Base-by-base conservation (phyloP, 2,113 vertebrate species). In the Poeciliopsis turrubarensis region DNA sequence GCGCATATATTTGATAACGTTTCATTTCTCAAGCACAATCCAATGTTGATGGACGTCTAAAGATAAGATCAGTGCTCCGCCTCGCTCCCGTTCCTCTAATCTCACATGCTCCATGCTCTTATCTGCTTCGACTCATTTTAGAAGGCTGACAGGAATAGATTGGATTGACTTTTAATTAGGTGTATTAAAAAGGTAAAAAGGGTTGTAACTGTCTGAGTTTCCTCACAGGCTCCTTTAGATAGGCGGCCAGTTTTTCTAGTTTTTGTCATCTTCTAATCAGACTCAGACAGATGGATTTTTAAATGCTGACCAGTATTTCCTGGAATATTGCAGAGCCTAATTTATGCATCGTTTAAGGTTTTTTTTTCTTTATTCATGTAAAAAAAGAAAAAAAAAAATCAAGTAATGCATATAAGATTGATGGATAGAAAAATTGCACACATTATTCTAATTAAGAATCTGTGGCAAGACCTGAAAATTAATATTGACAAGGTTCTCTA, bases 101-200 rank as follows among this genome's bases (percentile, higher is more conserved):
- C 66, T 76, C 73, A 64, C 79, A 70, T 77, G 64, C 85, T 83
- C 75, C 11, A 61, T 66, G 65, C 82, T 75, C 77, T 84, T 84
- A 88, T 90, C 87, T 66, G 54, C 27, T 69, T 77, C 37, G 68
- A 80, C 70, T 88, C 74, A 10, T 51, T 78, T 75, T 80, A 75
- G 67, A 77, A 89, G 71, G 75, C 77, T 79, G 79, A 85, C 79
- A 51, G 65, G 64, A 61, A 57, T 74, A 83, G 92, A 90, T 87
- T 90, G 72, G 75, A 91, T 87, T 70, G 78, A 82, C 80, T 90
- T 90, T 83, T 91, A 90, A 90, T 93, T 88, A 90, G 86, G 47
- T 75, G 68, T 31, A 76, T 72, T 90, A 86, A 62, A 60, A 5
- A 44, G 71, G 80, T 83, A 87, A 88, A 90, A 88, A 61, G 63